A percentile compares a stretch with the other conserved stretches of the same genome.
Conservation (phyloP, 2,888 invertebrate genomes). For the Dicyrtomina minuta region DNA sequence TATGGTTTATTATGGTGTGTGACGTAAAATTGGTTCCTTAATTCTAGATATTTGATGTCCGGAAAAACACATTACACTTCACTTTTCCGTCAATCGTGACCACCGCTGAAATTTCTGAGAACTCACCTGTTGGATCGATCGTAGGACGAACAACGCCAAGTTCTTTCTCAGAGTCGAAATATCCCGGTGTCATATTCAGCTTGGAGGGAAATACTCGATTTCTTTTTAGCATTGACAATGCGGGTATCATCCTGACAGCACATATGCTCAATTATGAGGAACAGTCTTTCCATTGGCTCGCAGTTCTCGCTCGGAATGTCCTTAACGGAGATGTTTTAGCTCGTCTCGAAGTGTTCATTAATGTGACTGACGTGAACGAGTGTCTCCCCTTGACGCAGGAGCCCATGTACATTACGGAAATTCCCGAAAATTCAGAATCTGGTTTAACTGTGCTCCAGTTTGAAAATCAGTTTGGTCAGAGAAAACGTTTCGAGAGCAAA, state of each 20-base stretch:
- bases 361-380: slow-evolving; percentile 85
- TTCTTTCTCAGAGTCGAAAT: slow-evolving; percentile 28
- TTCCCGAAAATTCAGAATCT: slow-evolving; percentile 44
- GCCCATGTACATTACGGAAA: slow-evolving; percentile 62
- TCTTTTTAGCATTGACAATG: slow-evolving; percentile 83
- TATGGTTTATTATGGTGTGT: background rate
- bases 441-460: slow-evolving; percentile 34
- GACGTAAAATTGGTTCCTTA: too few species aligned
- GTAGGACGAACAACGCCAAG: slow-evolving; percentile 63
- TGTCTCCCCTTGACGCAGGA: slow-evolving; percentile 85
- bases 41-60: slow-evolving; percentile 69
- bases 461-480: too few species aligned
- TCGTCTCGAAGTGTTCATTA: slow-evolving; percentile 79
- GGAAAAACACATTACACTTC: slow-evolving; percentile 86
- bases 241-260: slow-evolving; percentile 81
- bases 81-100: slow-evolving; percentile 78
- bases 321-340: slow-evolving; percentile 82
- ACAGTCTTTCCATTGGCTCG: slow-evolving; percentile 84
- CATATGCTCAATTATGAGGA: slow-evolving; percentile 86
- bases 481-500: background rate
- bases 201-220: slow-evolving; percentile 54
- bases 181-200: slow-evolving; percentile 37
- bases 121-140: slow-evolving; percentile 72
- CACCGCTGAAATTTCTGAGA: slow-evolving; percentile 74
- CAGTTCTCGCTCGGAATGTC: slow-evolving; percentile 88